A percentile compares a stretch with the other conserved stretches of the same genome.
Conservation (phyloP, 30 jellyfish, hydroid and myxozoan species). For the Aurelia sp. region DNA sequence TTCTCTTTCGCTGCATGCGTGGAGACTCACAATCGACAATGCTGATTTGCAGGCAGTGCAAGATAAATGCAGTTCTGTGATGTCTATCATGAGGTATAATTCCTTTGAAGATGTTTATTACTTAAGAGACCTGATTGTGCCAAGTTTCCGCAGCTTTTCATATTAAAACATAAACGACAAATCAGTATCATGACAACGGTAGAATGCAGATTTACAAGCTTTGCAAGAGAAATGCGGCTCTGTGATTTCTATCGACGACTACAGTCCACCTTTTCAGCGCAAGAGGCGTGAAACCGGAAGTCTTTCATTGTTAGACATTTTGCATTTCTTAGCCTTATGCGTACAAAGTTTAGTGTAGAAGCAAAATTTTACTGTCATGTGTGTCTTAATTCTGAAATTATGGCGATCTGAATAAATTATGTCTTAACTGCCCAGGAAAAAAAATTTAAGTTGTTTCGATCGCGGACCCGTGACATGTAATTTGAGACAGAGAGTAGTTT, state of each 20-base stretch:
- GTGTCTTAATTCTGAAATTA: no score
- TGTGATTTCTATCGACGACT: slow-evolving; percentile 52
- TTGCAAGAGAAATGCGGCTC: slow-evolving; percentile 40
- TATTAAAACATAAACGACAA: not conserved
- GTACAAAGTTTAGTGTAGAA: no score
- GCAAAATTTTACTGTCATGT: no score
- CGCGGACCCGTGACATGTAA: no score
- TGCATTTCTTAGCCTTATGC: no score
- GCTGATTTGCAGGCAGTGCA: slow-evolving; percentile 66
- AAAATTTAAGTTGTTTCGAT: no score
- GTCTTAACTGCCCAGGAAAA: no score
- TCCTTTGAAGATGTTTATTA: slow-evolving; percentile 59
- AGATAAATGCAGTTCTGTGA: slow-evolving; percentile 68
- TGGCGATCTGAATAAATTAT: no score
- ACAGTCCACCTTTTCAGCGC: not conserved
- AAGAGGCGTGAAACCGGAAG: no score
- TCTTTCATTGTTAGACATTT: no score
- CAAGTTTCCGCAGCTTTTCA: slow-evolving; percentile 53
- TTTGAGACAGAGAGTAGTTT: no score
- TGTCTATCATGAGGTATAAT: slow-evolving; percentile 74
- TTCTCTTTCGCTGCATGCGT: slow-evolving; percentile 76
- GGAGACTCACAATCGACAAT: slow-evolving; percentile 75
- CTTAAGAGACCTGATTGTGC: slow-evolving; percentile 49
- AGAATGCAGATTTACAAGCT: slow-evolving; percentile 33
- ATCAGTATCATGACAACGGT: no score